Evolutionary conservation across 2,888 invertebrate species (phyloP).

Genomic region (Odontothrips loti): DNA sequence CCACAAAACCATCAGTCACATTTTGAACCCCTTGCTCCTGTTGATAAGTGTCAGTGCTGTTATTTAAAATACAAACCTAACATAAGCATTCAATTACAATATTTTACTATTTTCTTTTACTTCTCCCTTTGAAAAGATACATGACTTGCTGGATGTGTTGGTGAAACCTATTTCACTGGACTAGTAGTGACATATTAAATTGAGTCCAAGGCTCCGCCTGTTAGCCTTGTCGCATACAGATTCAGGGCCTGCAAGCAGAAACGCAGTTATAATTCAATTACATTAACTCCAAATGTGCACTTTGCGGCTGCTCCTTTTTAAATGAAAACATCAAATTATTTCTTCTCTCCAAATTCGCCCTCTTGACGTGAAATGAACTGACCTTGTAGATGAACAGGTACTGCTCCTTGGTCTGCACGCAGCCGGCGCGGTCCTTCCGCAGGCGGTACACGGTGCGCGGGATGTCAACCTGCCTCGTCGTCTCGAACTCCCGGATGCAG

Average conservation of each 20-base stretch:
- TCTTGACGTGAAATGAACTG: slow-evolving; percentile 34
- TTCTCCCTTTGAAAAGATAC: neutral
- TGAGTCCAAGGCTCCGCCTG: slow-evolving; percentile 65
- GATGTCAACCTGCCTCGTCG: slow-evolving; percentile 74
- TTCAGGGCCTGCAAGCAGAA: slow-evolving; percentile 64
- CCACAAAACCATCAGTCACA: neutral
- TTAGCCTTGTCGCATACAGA: slow-evolving; percentile 77
- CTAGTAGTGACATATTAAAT: slow-evolving; percentile 43
- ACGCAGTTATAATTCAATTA: slow-evolving; percentile 32
- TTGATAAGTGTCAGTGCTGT: neutral
- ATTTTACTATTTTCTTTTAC: no score
- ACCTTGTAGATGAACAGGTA: slow-evolving; percentile 91
- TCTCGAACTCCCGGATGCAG: slow-evolving; percentile 80
- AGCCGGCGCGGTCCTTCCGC: slow-evolving; percentile 80
- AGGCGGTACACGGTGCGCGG: slow-evolving; percentile 79
- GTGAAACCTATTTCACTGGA: slow-evolving; percentile 27
- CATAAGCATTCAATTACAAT: no score
- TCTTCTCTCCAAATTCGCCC: no score
- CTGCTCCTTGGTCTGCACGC: slow-evolving; percentile 87
- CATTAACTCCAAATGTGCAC: slow-evolving; percentile 28
- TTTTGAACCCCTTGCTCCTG: no score
- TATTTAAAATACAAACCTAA: neutral
- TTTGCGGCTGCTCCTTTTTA: no score
- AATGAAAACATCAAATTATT: neutral
- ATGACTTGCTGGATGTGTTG: slow-evolving; percentile 16